phyloP scores from a whole-genome alignment of 2,888 invertebrate genomes.

The Anticlea derivata region DNA sequence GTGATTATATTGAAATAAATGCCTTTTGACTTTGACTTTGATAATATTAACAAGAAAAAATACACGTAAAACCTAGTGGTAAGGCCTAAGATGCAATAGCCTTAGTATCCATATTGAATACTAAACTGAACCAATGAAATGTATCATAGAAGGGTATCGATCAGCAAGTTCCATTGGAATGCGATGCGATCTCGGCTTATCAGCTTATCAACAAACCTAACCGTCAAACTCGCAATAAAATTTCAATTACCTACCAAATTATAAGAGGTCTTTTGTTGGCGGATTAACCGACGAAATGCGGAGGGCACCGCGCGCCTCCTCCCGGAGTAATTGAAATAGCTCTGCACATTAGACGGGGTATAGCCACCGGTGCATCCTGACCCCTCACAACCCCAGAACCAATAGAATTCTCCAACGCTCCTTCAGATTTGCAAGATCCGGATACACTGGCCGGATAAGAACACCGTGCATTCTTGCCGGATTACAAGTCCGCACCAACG shows the following conservation, averaged over 20 bases:
- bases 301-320: conserved; percentile 44
- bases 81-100: no score
- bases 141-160: no score
- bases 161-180: conserved; percentile 6
- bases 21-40: no score
- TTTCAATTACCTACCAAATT: conserved; percentile 61
- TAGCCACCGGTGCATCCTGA: conserved; percentile 36
- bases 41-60: no score
- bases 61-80: no score
- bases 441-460: conserved; percentile 28
- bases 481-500: conserved; percentile 60
- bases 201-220: conserved; percentile 30
- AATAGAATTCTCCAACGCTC: conserved; percentile 5
- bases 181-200: conserved; percentile 21
- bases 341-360: conserved; percentile 55
- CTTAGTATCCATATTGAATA: no score
- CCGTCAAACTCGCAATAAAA: conserved; percentile 61
- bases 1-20: no score
- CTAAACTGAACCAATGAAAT: no score
- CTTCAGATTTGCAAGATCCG: conserved; percentile 34
- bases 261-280: conserved; percentile 58
- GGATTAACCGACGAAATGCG: conserved; percentile 62
- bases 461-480: conserved; percentile 55
- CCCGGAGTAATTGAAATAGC: conserved; percentile 63
- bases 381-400: conserved; percentile 11